A percentile compares a stretch with the other conserved stretches of the same genome.
Evolutionary conservation across 2,113 vertebrate genomes (phyloP).

Genomic region (Orthonyx spaldingii): DNA sequence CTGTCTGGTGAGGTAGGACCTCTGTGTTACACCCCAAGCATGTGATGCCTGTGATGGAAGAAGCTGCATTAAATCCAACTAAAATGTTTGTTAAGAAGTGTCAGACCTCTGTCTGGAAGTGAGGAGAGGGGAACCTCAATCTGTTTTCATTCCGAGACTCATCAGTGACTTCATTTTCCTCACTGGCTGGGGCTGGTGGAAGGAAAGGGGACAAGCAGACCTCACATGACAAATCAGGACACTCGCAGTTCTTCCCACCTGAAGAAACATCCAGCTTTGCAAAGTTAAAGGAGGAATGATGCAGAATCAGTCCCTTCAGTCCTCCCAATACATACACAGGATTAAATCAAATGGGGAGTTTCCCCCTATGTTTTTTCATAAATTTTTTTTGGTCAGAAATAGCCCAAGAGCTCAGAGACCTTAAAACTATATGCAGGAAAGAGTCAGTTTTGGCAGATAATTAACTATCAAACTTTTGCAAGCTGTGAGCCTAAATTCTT

Average conservation of each 20-base stretch:
- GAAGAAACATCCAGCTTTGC: neutral
- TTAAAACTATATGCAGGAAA: neutral
- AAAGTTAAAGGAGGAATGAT: neutral
- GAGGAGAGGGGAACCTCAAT: neutral
- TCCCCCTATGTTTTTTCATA: neutral
- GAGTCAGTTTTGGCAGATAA: neutral
- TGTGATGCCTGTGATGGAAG: neutral
- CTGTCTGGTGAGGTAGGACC: neutral
- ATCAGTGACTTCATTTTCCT: neutral
- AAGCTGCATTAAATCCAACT: neutral
- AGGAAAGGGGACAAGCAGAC: neutral
- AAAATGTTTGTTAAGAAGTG: neutral
- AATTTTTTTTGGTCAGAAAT: neutral
- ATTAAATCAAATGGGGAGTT: neutral
- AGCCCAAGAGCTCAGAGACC: neutral
- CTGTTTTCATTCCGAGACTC: neutral
- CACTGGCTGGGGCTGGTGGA: neutral
- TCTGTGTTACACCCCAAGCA: neutral
- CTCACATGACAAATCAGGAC: accelerated
- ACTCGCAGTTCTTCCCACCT: neutral
- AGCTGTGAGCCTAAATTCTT: neutral
- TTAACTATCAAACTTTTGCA: neutral
- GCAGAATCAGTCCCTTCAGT: neutral
- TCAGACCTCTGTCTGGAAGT: neutral
- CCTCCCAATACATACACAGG: neutral